phyloP scores from a whole-genome alignment of 2,888 invertebrate genomes.

The Hydropsyche betteni region DNA sequence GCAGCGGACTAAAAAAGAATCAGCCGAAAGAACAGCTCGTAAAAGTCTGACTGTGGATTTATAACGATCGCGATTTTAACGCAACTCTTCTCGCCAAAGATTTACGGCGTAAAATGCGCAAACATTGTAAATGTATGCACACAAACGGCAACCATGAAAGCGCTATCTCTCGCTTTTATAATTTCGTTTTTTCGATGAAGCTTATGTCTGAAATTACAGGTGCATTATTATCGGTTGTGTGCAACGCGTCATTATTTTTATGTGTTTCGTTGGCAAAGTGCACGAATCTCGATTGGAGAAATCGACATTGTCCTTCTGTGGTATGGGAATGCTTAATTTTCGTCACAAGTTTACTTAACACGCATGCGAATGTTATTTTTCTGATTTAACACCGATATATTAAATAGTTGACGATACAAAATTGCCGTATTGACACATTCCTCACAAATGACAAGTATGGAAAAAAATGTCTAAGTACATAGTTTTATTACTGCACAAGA shows the following conservation, averaged over 20 bases:
- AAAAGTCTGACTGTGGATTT: conserved; percentile 10
- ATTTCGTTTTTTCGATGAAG: no score
- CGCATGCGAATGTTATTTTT: conserved; percentile 13
- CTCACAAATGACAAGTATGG: not conserved
- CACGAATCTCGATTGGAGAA: no score
- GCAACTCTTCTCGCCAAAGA: conserved; percentile 14
- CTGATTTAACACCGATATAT: not conserved
- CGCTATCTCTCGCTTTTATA: not conserved
- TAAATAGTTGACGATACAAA: conserved; percentile 10
- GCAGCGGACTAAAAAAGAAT: not conserved
- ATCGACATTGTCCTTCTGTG: no score
- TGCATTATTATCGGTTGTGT: no score
- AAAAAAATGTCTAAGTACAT: not conserved
- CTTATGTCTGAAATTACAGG: no score
- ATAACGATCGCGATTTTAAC: conserved; percentile 23
- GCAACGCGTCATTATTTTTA: no score
- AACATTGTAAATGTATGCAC: conserved; percentile 1
- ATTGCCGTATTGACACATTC: conserved; percentile 24
- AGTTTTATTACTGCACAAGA: conserved; percentile 1
- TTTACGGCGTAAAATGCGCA: conserved; percentile 9
- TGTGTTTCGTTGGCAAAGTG: no score
- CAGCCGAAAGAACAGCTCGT: not conserved
- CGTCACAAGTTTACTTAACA: no score
- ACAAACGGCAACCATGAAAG: conserved; percentile 11
- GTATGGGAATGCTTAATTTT: no score